Base-by-base conservation (phyloP, 1,140 invertebrate species). In the Lycorma delicatula region DNA sequence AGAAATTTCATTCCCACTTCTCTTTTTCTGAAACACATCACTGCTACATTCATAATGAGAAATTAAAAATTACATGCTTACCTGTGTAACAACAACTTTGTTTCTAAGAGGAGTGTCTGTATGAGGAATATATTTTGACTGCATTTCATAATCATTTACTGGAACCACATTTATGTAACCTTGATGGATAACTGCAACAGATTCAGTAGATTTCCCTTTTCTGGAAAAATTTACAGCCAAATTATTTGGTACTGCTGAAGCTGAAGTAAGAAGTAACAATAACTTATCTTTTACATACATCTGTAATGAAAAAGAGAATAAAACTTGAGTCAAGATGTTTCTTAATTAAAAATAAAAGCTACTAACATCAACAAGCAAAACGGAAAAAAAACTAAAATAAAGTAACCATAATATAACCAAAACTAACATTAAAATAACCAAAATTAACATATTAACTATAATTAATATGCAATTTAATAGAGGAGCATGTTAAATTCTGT, bases 241-340 rank as follows among this genome's bases (percentile, higher is more conserved):
- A 48, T 67, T 67, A 49, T 67, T 65, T 16, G 55, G 57, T 26
- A 67, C 41, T 28, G 65, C 65, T 31, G 65, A 65, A 12, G 65
- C 64, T 22, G 60, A 61, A 3, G 60, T 64, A 13, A 64, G 54
- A 3, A 66, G 50, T 29, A 60, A 51, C 3, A 66, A 25, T 3
- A 49, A 59, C 46, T 56, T 61, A 23, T 60, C 60, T 52, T 63
- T 64, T 6, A 58, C 55, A 52, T 66, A 66, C 62, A 64, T 66
- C 34, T 28, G 12, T 13, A 22, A 50, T 44, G 16, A 20, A 22
- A 44, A 44, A 44, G 23, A n/a, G 2, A 38, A 7, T 38, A 7
- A 38, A 38, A n/a, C n/a, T n/a, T n/a, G n/a, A n/a, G n/a, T n/a
- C n/a, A n/a, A n/a, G n/a, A n/a, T n/a, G n/a, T n/a, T n/a, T n/a